phyloP scores from a whole-genome alignment of 2,113 vertebrate genomes.

The Platysteira castanea region DNA sequence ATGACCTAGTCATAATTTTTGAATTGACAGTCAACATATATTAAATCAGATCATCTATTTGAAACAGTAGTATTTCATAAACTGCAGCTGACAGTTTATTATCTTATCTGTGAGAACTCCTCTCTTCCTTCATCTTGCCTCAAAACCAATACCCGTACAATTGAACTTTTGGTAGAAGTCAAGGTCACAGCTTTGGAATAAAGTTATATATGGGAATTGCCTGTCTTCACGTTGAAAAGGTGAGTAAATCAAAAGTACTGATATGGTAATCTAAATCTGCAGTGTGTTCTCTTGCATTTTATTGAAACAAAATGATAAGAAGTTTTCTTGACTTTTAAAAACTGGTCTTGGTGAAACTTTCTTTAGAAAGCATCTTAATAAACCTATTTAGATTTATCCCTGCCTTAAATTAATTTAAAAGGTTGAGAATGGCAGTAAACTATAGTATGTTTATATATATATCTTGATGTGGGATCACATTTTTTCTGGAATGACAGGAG shows the following conservation, averaged over 20 bases:
- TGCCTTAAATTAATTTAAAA: neutral
- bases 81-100: conserved; percentile 47
- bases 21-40: conserved; percentile 38
- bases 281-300: neutral
- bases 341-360: neutral
- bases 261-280: conserved; percentile 2
- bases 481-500: neutral
- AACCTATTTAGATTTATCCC: neutral
- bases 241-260: conserved; percentile 25
- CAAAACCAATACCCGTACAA: conserved; percentile 18
- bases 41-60: conserved; percentile 63
- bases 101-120: conserved; percentile 39
- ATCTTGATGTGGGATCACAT: neutral
- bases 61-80: conserved; percentile 64
- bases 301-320: conserved; percentile 30
- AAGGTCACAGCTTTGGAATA: conserved; percentile 39
- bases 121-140: conserved; percentile 7
- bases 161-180: conserved; percentile 47
- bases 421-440: neutral
- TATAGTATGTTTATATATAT: neutral
- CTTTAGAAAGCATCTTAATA: neutral
- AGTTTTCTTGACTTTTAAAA: conserved; percentile 19
- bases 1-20: conserved; percentile 65
- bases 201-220: conserved; percentile 34
- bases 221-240: neutral